Percentiles rank a stretch among this genome's conserved stretches.
Conservation (phyloP, 2,797 vertebrate genomes). For the Pseudopleuronectes americanus region DNA sequence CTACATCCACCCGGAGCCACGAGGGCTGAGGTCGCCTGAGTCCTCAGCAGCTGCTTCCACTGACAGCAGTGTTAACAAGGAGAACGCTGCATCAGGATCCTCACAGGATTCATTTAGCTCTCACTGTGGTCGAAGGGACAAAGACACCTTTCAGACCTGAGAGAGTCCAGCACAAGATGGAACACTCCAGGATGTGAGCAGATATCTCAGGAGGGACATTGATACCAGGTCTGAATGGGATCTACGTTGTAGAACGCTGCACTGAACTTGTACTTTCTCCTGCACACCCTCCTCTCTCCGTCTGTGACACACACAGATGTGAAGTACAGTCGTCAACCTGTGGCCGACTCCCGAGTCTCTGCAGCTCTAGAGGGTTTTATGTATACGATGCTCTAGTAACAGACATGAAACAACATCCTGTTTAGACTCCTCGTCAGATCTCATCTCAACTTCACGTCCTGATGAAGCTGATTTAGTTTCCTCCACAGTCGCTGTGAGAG, state of each 20-base stretch:
- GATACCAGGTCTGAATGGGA: not conserved
- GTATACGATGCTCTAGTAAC: slow-evolving; percentile 1
- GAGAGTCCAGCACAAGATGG: too few relatives aligned
- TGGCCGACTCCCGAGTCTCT: not conserved
- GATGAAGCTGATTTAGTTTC: slow-evolving; percentile 37
- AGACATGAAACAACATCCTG: slow-evolving; percentile 36
- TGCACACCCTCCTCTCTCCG: not conserved
- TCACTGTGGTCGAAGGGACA: too few relatives aligned
- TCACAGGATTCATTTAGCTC: too few relatives aligned
- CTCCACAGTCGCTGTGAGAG: not conserved
- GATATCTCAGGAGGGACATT: too few relatives aligned
- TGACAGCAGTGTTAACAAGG: too few relatives aligned
- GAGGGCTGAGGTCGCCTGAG: too few relatives aligned
- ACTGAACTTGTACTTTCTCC: too few relatives aligned
- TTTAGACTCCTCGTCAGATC: slow-evolving; percentile 51
- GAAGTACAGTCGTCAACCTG: not conserved
- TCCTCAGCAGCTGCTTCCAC: too few relatives aligned
- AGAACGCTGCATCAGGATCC: too few relatives aligned
- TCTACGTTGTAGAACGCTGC: not conserved
- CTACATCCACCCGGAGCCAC: too few relatives aligned
- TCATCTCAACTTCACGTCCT: slow-evolving; percentile 34
- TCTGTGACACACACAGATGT: not conserved
- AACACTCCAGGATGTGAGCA: too few relatives aligned
- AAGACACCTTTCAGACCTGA: too few relatives aligned
- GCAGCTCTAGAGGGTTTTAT: slow-evolving; percentile 5